These are phyloP conservation scores for Galerucella pusilla DNA, from an alignment of 2,888 invertebrate genomes.

Conservation along the genomic window DNA sequence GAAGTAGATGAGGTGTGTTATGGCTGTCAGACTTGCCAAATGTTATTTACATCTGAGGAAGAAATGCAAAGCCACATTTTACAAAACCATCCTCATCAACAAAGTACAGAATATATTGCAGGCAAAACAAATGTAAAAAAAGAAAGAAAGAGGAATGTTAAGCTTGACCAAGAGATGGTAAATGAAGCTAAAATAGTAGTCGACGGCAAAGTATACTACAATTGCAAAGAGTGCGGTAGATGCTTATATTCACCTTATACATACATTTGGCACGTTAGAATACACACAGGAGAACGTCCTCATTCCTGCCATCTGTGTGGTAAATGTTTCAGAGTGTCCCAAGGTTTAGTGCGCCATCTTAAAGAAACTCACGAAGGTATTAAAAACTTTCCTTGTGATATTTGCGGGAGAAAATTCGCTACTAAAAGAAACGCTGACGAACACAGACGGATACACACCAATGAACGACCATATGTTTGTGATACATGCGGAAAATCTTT, in stretches of 20 bases:
- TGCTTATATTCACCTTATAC: slow-evolving; percentile 72
- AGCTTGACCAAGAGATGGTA: slow-evolving; percentile 64
- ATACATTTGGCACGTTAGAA: slow-evolving; percentile 72
- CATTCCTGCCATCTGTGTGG: slow-evolving; percentile 76
- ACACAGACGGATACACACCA: slow-evolving; percentile 71
- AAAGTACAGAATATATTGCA: slow-evolving; percentile 29
- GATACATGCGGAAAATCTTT: slow-evolving; percentile 73
- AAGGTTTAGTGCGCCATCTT: slow-evolving; percentile 72
- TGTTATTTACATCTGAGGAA: slow-evolving; percentile 53
- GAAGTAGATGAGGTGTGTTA: slow-evolving; percentile 44
- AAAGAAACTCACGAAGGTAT: slow-evolving; percentile 73
- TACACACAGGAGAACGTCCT: slow-evolving; percentile 75
- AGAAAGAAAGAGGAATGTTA: slow-evolving; percentile 52
- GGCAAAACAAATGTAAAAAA: slow-evolving; percentile 41
- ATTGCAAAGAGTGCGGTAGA: slow-evolving; percentile 71
- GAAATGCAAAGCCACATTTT: slow-evolving; percentile 55
- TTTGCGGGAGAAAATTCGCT: slow-evolving; percentile 71
- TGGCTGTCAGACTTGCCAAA: slow-evolving; percentile 57
- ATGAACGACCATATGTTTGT: slow-evolving; percentile 71
- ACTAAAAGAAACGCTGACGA: slow-evolving; percentile 72
- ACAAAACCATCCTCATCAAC: slow-evolving; percentile 52
- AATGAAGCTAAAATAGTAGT: slow-evolving; percentile 62
- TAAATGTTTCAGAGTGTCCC: slow-evolving; percentile 74
- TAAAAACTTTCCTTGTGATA: slow-evolving; percentile 70
- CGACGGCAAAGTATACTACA: slow-evolving; percentile 69